Evolutionary conservation across 2,113 vertebrate species (phyloP), one percentile per base, ranked within the genome.

Genomic region (Scomber japonicus): DNA sequence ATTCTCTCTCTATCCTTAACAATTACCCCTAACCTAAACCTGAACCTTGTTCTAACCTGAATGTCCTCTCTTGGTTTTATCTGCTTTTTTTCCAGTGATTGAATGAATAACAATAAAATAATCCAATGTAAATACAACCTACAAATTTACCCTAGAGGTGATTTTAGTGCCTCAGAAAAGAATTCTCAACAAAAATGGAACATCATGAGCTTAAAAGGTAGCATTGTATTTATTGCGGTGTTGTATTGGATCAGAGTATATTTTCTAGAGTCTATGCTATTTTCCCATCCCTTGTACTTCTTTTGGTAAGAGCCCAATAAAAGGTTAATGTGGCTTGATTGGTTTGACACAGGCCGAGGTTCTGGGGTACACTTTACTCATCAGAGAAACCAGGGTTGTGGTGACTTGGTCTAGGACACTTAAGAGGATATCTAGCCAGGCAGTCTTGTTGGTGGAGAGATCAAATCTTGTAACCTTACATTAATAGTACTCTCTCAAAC

Each of bases 401-500:
- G 19, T 54, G 5, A 44, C 10, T 54, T 2, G 3, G 4, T 30
- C 21, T 15, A 51, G 21, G 11, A 27, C 1, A 15, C 13, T 17
- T 63, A 57, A 40, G 35, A 59, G 46, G 11, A 50, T 30, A 40
- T 51, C 51, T 9, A 14, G n/a, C 40, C 27, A 55, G 30, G 49
- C 12, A 45, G 46, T 64, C 50, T 27, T 63, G 50, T 11, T 65
- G 31, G 16, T 65, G 45, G 55, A 7, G 63, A 12, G 30, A 63
- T 45, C 13, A 49, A 65, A 30, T 12, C 64, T 27, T 27, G 24
- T 27, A 27, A 27, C 24, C 24, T 35, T 27, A 27, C 30, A 55
- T 54, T 45, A 67, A 21, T 35, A 68, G 24, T 30, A 40, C 11
- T 75, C 6, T 21, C 21, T 67, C 12, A 67, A 68, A 56, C 24